A percentile compares a stretch with the other conserved stretches of the same genome.
Evolutionary conservation across 2,113 vertebrate species (phyloP).

Genomic region (Apodemus speciosus): DNA sequence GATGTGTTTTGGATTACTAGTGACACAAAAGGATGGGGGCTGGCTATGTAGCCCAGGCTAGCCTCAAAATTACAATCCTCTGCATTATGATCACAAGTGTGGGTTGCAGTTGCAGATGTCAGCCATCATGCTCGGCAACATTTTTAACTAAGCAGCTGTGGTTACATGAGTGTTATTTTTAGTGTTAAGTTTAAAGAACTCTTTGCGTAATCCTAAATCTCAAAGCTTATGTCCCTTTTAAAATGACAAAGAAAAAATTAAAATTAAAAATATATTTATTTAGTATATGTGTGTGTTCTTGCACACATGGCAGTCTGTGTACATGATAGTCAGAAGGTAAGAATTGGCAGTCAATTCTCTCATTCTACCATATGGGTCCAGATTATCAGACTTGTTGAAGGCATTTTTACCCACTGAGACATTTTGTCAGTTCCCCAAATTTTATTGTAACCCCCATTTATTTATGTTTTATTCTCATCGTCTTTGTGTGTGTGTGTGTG

Average conservation of each 20-base stretch:
- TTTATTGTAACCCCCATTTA: neutral
- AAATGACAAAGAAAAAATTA: neutral
- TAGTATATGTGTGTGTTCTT: neutral
- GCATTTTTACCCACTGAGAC: neutral
- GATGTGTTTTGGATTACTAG: neutral
- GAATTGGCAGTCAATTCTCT: neutral
- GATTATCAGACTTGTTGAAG: neutral
- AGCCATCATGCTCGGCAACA: neutral
- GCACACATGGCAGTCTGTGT: neutral
- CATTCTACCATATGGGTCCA: neutral
- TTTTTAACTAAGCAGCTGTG: slow-evolving; percentile 15
- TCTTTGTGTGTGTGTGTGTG: neutral
- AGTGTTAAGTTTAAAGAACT: slow-evolving; percentile 23
- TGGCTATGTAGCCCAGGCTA: neutral
- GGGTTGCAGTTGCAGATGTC: too few relatives aligned
- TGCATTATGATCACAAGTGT: neutral
- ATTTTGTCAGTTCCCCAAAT: neutral
- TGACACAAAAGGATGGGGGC: neutral
- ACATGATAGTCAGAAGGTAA: neutral
- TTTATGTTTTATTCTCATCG: neutral
- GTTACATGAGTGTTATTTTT: neutral
- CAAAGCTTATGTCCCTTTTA: neutral
- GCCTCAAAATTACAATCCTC: too few relatives aligned
- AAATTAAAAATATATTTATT: neutral
- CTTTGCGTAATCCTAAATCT: slow-evolving; percentile 7